Evolutionary conservation across 1,140 invertebrate genomes (phyloP).

Genomic region (Lepidurus couesii): DNA sequence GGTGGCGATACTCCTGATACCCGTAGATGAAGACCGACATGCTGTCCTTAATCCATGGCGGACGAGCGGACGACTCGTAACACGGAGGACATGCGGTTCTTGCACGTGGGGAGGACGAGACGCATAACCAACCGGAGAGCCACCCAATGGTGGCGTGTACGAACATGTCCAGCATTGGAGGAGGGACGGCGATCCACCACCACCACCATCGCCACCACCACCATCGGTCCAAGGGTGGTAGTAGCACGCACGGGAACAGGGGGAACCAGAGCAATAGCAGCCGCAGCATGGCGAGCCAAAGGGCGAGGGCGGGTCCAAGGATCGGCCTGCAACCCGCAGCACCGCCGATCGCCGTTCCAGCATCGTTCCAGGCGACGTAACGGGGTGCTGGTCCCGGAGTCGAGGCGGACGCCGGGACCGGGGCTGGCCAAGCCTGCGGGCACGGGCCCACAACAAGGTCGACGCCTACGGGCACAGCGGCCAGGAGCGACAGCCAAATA

Average conservation of each 20-base stretch:
- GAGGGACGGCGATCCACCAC: background rate
- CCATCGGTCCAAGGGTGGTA: background rate
- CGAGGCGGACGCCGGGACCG: slow-evolving; percentile 11
- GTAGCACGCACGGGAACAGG: background rate
- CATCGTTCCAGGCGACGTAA: slow-evolving; percentile 2
- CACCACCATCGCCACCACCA: background rate
- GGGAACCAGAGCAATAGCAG: background rate
- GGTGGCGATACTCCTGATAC: background rate
- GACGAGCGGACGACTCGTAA: background rate
- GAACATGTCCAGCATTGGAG: slow-evolving; percentile 11
- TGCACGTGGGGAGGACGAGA: background rate
- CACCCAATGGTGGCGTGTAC: background rate
- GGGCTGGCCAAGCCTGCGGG: slow-evolving; percentile 10
- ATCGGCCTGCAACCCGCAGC: slow-evolving; percentile 28
- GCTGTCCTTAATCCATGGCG: slow-evolving; percentile 24
- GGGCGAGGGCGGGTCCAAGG: background rate
- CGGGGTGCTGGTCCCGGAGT: background rate
- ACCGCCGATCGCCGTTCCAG: slow-evolving; percentile 25
- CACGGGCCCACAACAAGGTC: slow-evolving; percentile 20
- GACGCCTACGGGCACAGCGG: slow-evolving; percentile 10
- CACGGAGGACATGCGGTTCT: background rate
- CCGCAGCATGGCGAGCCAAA: background rate
- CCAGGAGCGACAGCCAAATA: slow-evolving; percentile 23
- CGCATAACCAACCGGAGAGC: background rate
- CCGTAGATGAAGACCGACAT: background rate